Conservation (phyloP, 2,113 vertebrate genomes). For the Colaptes auratus region DNA sequence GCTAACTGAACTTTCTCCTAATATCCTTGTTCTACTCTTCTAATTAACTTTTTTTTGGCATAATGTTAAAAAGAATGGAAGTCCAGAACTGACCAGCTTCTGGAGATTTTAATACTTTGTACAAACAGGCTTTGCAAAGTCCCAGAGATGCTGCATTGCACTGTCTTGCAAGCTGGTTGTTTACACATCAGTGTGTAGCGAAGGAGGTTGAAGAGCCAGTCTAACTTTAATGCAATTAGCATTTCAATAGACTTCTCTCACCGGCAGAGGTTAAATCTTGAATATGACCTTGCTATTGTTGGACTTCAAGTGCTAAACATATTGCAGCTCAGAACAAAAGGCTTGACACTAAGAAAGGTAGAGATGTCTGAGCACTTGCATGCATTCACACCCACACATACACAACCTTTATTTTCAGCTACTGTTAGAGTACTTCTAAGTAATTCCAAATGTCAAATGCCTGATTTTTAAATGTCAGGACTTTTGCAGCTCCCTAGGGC, state of each 20-base stretch:
- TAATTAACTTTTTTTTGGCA: not conserved
- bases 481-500: not conserved
- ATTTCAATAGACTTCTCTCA: not conserved
- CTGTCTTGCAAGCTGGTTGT: not conserved
- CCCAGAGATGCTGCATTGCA: not conserved
- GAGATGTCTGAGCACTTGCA: not conserved
- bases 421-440: constrained; percentile 4
- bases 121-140: not conserved
- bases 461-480: constrained; percentile 37
- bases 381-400: not conserved
- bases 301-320: not conserved
- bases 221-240: not conserved
- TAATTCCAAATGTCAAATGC: constrained; percentile 41
- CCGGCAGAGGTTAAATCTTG: not conserved
- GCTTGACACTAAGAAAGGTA: not conserved
- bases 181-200: not conserved
- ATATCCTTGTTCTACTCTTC: too few species aligned
- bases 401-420: constrained; percentile 9
- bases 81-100: not conserved
- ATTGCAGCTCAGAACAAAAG: not conserved
- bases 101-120: not conserved
- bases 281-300: not conserved
- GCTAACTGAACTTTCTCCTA: too few species aligned
- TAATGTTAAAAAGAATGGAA: not conserved
- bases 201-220: not conserved